Evolutionary conservation across 2,113 vertebrate species (phyloP).

Genomic region (Emydura subglobosa): DNA sequence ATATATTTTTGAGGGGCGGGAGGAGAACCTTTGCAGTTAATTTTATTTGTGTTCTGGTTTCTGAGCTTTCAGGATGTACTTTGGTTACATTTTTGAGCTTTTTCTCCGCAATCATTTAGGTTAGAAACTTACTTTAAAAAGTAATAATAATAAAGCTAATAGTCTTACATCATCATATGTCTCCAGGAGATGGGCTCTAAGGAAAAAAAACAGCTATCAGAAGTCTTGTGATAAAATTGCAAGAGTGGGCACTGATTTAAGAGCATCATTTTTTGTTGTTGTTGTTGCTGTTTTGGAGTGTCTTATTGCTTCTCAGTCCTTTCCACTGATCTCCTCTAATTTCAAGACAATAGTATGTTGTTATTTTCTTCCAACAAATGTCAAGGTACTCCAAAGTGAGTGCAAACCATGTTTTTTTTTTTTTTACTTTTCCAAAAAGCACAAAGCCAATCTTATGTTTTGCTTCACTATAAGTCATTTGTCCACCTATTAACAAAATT

Average conservation of each 20-base stretch:
- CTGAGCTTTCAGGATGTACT: background rate
- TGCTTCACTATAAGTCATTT: background rate
- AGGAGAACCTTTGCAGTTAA: accelerated
- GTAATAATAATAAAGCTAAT: accelerated
- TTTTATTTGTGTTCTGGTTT: background rate
- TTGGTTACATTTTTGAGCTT: accelerated
- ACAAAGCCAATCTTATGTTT: background rate
- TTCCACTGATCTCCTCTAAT: background rate
- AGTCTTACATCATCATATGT: background rate
- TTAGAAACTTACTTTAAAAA: background rate
- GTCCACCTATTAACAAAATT: background rate
- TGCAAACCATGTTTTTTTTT: background rate
- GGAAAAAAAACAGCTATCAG: accelerated
- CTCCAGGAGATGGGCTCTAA: background rate
- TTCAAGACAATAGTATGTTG: background rate
- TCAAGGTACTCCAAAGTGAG: background rate
- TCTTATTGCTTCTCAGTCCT: background rate
- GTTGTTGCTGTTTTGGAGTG: background rate
- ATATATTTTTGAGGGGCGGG: background rate
- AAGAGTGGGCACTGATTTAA: background rate
- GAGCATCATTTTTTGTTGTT: background rate
- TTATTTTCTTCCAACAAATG: background rate
- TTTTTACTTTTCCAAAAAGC: background rate
- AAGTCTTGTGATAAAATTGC: background rate
- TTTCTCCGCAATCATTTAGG: background rate